A percentile compares a stretch with the other conserved stretches of the same genome.
These are phyloP conservation scores for Stegophylla sp. DNA, from an alignment of 2,888 invertebrate species.

Conservation along the genomic window DNA sequence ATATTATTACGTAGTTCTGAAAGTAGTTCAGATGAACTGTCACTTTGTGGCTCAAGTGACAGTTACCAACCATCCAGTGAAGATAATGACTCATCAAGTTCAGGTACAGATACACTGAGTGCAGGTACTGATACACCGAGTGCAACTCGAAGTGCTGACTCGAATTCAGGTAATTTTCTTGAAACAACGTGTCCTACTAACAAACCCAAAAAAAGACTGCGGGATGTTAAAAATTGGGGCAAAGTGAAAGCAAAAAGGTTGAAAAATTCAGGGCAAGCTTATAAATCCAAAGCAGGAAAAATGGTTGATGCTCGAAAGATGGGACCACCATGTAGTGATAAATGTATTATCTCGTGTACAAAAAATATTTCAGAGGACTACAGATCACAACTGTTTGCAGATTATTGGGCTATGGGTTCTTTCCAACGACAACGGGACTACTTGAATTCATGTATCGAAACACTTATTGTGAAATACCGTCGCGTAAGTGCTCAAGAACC, in stretches of 20 bases:
- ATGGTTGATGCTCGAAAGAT: conserved; percentile 10
- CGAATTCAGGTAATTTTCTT: not conserved
- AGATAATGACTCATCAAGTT: conserved; percentile 9
- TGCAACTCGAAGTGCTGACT: not conserved
- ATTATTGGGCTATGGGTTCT: not conserved
- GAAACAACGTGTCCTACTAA: conserved; percentile 2
- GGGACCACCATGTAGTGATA: conserved; percentile 3
- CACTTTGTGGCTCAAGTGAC: not conserved
- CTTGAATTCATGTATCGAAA: conserved; percentile 8
- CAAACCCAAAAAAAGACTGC: conserved; percentile 14
- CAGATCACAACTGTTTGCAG: not conserved
- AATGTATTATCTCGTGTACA: conserved; percentile 16
- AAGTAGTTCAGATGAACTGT: conserved; percentile 8
- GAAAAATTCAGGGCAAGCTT: conserved; percentile 9
- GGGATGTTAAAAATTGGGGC: not conserved
- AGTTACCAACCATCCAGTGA: not conserved
- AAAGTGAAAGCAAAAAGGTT: conserved; percentile 14
- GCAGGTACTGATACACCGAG: not conserved
- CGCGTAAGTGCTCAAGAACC: conserved; percentile 4
- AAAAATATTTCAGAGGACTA: conserved; percentile 11
- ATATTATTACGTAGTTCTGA: conserved; percentile 4
- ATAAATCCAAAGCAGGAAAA: conserved; percentile 16
- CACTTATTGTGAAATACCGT: conserved; percentile 7
- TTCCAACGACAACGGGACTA: conserved; percentile 25
- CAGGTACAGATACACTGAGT: conserved; percentile 15